phyloP scores from a whole-genome alignment of 2,113 vertebrate species.

The Sinocyclocheilus maitianheensis region DNA sequence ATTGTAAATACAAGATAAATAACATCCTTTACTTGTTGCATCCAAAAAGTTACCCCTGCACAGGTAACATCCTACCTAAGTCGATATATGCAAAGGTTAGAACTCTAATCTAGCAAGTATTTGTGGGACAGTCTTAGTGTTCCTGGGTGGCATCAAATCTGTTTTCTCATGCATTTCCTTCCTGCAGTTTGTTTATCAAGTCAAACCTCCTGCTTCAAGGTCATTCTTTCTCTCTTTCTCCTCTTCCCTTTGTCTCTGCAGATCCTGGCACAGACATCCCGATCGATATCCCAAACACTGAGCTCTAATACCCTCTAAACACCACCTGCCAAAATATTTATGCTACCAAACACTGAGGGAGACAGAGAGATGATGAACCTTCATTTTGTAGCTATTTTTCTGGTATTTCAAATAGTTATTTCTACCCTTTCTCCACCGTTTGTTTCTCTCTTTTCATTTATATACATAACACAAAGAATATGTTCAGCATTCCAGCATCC shows the following conservation, averaged over 20 bases:
- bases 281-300: slow-evolving; percentile 69
- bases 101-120: not conserved
- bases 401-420: not conserved
- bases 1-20: too few species aligned
- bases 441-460: not conserved
- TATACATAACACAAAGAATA: not conserved
- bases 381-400: slow-evolving; percentile 34
- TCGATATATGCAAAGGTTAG: not conserved
- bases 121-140: not conserved
- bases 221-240: slow-evolving; percentile 39
- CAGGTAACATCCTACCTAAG: too few species aligned
- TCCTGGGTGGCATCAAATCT: slow-evolving; percentile 39
- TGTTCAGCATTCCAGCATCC: not conserved
- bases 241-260: slow-evolving; percentile 6
- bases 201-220: slow-evolving; percentile 65
- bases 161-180: slow-evolving; percentile 57
- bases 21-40: too few species aligned
- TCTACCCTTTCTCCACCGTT: not conserved
- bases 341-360: slow-evolving; percentile 35
- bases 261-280: slow-evolving; percentile 63
- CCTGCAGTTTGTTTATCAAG: slow-evolving; percentile 58
- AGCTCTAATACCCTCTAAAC: slow-evolving; percentile 68
- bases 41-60: too few species aligned
- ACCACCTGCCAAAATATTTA: slow-evolving; percentile 72
- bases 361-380: slow-evolving; percentile 30